A percentile compares a stretch with the other conserved stretches of the same genome.
Evolutionary conservation across 2,797 vertebrate genomes (phyloP).

Genomic region (Ciconia nigra): DNA sequence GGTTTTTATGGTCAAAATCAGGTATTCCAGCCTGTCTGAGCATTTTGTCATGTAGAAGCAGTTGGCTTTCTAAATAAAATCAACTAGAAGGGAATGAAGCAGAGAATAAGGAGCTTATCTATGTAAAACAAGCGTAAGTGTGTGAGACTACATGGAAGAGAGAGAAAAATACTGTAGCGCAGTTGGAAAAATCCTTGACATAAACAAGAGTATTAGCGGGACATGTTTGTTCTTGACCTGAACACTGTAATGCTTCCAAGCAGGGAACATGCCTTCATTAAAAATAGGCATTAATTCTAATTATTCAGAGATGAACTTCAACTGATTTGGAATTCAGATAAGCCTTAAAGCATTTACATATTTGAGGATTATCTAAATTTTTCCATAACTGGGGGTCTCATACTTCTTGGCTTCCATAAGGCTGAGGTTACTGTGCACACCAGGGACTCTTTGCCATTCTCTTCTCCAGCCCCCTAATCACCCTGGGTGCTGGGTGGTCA

Average conservation of each 20-base stretch:
- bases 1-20: not conserved
- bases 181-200: conserved; percentile 15
- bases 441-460: not conserved
- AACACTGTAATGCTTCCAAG: conserved; percentile 9
- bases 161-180: not conserved
- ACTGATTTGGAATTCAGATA: conserved; percentile 57
- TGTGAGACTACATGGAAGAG: not conserved
- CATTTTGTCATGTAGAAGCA: not conserved
- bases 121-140: not conserved
- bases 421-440: not conserved
- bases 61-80: not conserved
- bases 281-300: conserved; percentile 41
- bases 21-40: not conserved
- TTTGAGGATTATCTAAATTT: conserved; percentile 47
- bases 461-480: not conserved
- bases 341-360: conserved; percentile 47
- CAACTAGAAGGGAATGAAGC: not conserved
- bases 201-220: conserved; percentile 34
- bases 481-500: not conserved
- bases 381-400: conserved; percentile 3
- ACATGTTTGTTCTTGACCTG: conserved; percentile 40
- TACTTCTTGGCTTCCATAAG: not conserved
- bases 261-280: conserved; percentile 15
- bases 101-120: conserved; percentile 11
- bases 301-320: conserved; percentile 21